These are phyloP conservation scores for Piliocolobus tephrosceles DNA, from an alignment of 2,113 vertebrate genomes.

Conservation along the genomic window DNA sequence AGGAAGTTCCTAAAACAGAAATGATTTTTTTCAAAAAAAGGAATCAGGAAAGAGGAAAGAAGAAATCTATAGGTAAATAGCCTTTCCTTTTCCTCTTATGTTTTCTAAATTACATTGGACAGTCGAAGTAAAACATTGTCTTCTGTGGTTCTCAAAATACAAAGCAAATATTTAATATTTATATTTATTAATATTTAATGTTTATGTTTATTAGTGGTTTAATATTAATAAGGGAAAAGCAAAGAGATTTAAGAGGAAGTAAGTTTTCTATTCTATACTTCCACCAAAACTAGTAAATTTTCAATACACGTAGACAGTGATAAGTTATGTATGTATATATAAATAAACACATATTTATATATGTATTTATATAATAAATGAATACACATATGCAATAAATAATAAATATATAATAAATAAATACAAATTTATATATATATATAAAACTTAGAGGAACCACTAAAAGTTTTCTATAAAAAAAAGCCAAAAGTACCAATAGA, in stretches of 20 bases:
- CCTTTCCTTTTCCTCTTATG: background rate
- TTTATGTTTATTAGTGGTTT: background rate
- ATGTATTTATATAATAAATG: background rate
- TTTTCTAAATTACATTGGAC: background rate
- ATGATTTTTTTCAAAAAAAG: background rate
- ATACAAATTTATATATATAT: background rate
- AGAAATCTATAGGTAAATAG: background rate
- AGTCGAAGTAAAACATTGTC: background rate
- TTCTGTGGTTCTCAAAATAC: background rate
- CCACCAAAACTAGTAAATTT: background rate
- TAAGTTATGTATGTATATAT: background rate
- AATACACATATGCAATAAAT: too few relatives aligned
- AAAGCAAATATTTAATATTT: slow-evolving; percentile 12
- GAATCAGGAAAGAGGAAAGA: background rate
- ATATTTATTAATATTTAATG: background rate
- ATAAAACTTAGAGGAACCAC: background rate
- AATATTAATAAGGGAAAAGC: background rate
- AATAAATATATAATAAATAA: background rate
- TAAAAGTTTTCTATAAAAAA: background rate
- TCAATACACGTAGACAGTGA: background rate
- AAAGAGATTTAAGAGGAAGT: background rate
- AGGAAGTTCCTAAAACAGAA: background rate
- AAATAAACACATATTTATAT: background rate
- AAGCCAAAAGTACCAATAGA: background rate
- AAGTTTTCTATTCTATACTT: background rate